Conservation (phyloP, 2,113 vertebrate genomes). For the Microcebus lehilahytsara region DNA sequence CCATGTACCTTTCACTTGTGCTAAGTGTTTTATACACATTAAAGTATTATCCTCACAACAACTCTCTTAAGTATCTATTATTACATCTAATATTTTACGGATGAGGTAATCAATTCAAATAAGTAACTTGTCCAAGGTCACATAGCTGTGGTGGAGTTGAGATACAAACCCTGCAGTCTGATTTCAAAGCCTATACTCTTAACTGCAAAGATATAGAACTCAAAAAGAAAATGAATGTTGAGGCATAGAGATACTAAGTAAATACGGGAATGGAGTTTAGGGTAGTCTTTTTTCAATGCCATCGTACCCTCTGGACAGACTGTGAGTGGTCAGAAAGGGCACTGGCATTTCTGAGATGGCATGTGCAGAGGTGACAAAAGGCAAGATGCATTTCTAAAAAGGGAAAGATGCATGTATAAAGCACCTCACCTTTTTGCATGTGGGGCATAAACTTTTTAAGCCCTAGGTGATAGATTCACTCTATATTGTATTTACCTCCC, state of each 20-base stretch:
- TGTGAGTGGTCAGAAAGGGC: neutral
- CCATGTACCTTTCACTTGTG: neutral
- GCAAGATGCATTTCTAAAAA: neutral
- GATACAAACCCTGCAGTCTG: neutral
- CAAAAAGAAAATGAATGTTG: neutral
- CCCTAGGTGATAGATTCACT: neutral
- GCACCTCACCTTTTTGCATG: neutral
- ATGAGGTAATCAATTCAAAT: conserved; percentile 47
- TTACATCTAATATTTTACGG: conserved; percentile 1
- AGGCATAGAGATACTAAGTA: neutral
- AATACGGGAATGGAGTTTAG: neutral
- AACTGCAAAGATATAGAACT: neutral
- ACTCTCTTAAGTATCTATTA: conserved; percentile 17
- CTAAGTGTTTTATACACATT: conserved; percentile 34
- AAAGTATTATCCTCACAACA: neutral
- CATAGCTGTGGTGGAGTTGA: neutral
- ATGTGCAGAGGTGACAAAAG: neutral
- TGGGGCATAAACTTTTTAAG: neutral
- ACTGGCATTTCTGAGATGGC: neutral
- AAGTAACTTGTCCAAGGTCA: conserved; percentile 23
- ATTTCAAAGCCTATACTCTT: neutral
- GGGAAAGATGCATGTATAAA: neutral
- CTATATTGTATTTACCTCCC: neutral
- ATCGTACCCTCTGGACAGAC: neutral
- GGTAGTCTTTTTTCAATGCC: neutral